These are phyloP conservation scores for Characodon lateralis DNA, from an alignment of 2,797 vertebrate species.

Conservation along the genomic window DNA sequence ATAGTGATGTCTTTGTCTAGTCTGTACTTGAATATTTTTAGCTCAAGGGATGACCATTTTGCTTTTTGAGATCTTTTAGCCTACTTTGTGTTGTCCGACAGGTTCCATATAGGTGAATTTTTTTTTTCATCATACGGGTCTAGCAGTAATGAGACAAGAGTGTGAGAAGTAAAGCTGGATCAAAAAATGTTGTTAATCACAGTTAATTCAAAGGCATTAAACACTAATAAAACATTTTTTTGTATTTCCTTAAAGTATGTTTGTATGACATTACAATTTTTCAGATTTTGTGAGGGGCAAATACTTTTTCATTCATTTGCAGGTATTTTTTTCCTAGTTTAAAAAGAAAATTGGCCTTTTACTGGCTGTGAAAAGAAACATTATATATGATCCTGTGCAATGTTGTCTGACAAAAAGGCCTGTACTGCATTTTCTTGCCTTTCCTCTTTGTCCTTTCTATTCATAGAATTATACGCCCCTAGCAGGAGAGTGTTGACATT, in stretches of 20 bases:
- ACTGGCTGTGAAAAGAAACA: slow-evolving; percentile 13
- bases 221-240: neutral
- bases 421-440: slow-evolving; percentile 53
- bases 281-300: neutral
- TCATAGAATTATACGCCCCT: slow-evolving; percentile 76
- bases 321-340: neutral
- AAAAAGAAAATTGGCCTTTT: neutral
- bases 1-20: too few relatives aligned
- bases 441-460: slow-evolving; percentile 71
- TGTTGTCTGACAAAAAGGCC: slow-evolving; percentile 38
- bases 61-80: too few relatives aligned
- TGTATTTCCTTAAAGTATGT: neutral
- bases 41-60: too few relatives aligned
- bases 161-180: neutral
- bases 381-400: slow-evolving; percentile 19
- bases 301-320: neutral
- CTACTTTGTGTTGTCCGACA: too few relatives aligned
- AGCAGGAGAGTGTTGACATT: slow-evolving; percentile 83
- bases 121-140: too few relatives aligned
- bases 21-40: too few relatives aligned
- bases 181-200: neutral
- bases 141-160: too few relatives aligned
- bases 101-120: too few relatives aligned
- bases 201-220: neutral
- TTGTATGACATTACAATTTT: neutral